Conservation (phyloP, 2,888 invertebrate genomes). For the Amphipoea oculea region DNA sequence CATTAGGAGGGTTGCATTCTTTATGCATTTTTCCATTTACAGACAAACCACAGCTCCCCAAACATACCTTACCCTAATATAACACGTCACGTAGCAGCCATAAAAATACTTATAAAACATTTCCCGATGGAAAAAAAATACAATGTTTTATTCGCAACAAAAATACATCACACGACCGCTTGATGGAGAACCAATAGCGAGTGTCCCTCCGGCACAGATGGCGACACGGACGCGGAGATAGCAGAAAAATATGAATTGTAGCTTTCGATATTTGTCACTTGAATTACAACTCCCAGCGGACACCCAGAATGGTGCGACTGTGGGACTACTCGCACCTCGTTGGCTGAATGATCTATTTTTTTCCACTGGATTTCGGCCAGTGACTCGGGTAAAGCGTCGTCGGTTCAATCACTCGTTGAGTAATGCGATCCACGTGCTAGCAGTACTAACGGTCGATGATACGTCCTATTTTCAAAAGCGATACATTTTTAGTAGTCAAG, state of each 20-base stretch:
- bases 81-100: constrained; percentile 86
- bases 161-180: constrained; percentile 89
- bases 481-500: constrained; percentile 30
- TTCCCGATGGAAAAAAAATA: constrained; percentile 86
- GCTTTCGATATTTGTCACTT: constrained; percentile 91
- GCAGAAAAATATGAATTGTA: constrained; percentile 90
- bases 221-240: constrained; percentile 88
- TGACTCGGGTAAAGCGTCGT: constrained; percentile 51
- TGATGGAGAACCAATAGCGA: constrained; percentile 90
- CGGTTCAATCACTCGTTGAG: constrained; percentile 58
- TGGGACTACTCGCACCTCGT: constrained; percentile 87
- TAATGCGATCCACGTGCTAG: constrained; percentile 60
- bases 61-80: constrained; percentile 75
- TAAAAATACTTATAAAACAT: constrained; percentile 88
- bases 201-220: constrained; percentile 88
- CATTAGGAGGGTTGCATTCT: constrained; percentile 75
- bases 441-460: constrained; percentile 37
- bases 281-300: constrained; percentile 89
- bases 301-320: constrained; percentile 81
- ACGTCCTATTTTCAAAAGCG: constrained; percentile 47
- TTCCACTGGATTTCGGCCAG: constrained; percentile 72
- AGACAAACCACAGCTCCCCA: constrained; percentile 75
- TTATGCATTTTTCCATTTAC: constrained; percentile 79
- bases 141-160: constrained; percentile 89
- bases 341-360: constrained; percentile 85